Evolutionary conservation across 2,888 invertebrate genomes (phyloP).

Genomic region (Lapara coniferarum): DNA sequence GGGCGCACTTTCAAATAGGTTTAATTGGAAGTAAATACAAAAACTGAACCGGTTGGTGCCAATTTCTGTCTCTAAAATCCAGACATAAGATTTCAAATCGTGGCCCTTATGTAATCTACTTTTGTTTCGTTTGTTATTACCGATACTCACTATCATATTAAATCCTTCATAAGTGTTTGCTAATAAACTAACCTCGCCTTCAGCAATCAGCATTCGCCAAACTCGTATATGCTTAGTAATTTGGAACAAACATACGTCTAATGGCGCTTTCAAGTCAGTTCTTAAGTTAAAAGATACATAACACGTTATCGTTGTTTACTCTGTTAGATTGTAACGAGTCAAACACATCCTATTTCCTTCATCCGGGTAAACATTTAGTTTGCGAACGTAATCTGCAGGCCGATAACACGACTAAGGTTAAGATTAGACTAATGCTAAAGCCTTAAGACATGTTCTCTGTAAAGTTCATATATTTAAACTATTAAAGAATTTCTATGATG

Average conservation of each 20-base stretch:
- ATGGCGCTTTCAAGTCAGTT: slow-evolving; percentile 19
- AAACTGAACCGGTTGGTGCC: no score
- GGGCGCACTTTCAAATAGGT: no score
- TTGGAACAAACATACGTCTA: neutral
- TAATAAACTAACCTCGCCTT: neutral
- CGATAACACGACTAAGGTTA: slow-evolving; percentile 14
- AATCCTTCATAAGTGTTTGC: neutral
- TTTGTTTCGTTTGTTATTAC: no score
- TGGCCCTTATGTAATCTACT: no score
- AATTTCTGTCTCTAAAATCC: no score
- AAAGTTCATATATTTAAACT: neutral
- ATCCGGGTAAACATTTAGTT: slow-evolving; percentile 29
- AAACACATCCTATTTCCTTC: slow-evolving; percentile 28
- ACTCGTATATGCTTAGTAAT: neutral
- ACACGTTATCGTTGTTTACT: slow-evolving; percentile 25
- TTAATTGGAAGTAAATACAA: no score
- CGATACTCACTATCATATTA: no score
- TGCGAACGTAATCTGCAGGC: slow-evolving; percentile 25
- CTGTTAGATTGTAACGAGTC: slow-evolving; percentile 25
- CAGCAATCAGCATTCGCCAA: neutral
- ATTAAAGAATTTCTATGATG: no score
- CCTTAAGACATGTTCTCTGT: neutral
- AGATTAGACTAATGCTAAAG: neutral
- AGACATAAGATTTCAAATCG: no score
- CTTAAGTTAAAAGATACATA: slow-evolving; percentile 16